Percentiles rank a stretch among this genome's conserved stretches.
Evolutionary conservation across 1,140 invertebrate genomes (phyloP).

Genomic region (Anastatus disparis): DNA sequence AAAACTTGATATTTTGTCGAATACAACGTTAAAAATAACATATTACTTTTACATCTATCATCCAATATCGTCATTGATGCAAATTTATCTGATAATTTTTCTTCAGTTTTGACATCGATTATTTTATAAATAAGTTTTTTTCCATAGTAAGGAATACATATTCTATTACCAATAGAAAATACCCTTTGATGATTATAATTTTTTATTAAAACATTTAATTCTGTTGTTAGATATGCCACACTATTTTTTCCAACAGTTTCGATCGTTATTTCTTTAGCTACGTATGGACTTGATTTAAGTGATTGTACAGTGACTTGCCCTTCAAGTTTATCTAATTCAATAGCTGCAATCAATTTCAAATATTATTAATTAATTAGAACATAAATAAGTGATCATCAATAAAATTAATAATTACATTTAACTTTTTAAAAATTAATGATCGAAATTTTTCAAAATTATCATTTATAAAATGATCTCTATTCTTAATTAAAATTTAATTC

Average conservation of each 20-base stretch:
- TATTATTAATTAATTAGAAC: too few species aligned
- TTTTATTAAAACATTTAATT: constrained; percentile 61
- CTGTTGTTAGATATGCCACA: constrained; percentile 51
- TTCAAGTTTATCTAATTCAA: constrained; percentile 64
- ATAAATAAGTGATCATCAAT: too few species aligned
- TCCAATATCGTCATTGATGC: constrained; percentile 55
- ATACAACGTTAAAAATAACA: constrained; percentile 56
- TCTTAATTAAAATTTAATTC: constrained; percentile 27
- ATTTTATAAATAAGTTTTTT: constrained; percentile 64
- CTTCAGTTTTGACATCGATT: constrained; percentile 44
- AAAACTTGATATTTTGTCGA: constrained; percentile 57
- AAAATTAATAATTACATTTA: too few species aligned
- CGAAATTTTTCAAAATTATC: too few species aligned
- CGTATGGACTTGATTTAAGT: constrained; percentile 45
- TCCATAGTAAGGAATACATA: constrained; percentile 65
- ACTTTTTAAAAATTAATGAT: too few species aligned
- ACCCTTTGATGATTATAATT: constrained; percentile 59
- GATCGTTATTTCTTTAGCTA: constrained; percentile 59
- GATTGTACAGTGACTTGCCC: constrained; percentile 55
- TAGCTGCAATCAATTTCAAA: constrained; percentile 60
- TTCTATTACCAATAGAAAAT: constrained; percentile 58
- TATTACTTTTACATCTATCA: constrained; percentile 45
- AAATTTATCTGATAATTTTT: constrained; percentile 52
- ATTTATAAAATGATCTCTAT: too few species aligned
- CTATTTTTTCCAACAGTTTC: constrained; percentile 54